Evolutionary conservation across 2,113 vertebrate species (phyloP), one percentile per base, ranked within the genome.

Genomic region (Ctenodactylus gundi): DNA sequence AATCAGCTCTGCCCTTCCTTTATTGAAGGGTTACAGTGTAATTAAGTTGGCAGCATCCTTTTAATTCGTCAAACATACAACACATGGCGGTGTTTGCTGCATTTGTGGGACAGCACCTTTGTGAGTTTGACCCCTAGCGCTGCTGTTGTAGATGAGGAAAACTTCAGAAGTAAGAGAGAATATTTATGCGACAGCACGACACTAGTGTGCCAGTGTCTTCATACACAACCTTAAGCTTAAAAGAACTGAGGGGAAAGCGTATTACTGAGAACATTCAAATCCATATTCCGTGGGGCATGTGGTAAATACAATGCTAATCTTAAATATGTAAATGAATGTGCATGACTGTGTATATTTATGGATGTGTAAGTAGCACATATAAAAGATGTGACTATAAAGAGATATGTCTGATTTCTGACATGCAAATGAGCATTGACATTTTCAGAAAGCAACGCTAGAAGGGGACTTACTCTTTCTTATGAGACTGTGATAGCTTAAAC

Each of bases 21-120:
- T 99, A 99, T 98, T 99, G 99, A 99, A 99, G 98, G 98, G 98
- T 99, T 99, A 99, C 98, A 99, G 98, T 98, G 98, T 99, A 99
- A 99, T 99, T 99, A 99, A 98, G 98, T 99, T 99, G 98, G 98
- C 98, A 99, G 98, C 98, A 99, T 98, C 98, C 98, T 99, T 99
- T 99, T 98, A 99, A 99, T 99, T 99, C 98, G 99, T 99, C 99
- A 99, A 98, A 98, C 98, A 98, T 97, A 98, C 98, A 99, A 98
- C 98, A 99, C 98, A 98, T 98, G 98, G 98, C 78, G 88, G 97
- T 98, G 98, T 98, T 98, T 98, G 97, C 98, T 83, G 97, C 98
- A 98, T 98, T 96, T 98, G 98, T 88, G 97, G 97, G 97, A 98
- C 96, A 95, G 97, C 97, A 98, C 98, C 98, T 98, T 98, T 98